These are phyloP conservation scores for Brachypodius melanocephalos DNA, from an alignment of 2,113 vertebrate species.

Conservation along the genomic window DNA sequence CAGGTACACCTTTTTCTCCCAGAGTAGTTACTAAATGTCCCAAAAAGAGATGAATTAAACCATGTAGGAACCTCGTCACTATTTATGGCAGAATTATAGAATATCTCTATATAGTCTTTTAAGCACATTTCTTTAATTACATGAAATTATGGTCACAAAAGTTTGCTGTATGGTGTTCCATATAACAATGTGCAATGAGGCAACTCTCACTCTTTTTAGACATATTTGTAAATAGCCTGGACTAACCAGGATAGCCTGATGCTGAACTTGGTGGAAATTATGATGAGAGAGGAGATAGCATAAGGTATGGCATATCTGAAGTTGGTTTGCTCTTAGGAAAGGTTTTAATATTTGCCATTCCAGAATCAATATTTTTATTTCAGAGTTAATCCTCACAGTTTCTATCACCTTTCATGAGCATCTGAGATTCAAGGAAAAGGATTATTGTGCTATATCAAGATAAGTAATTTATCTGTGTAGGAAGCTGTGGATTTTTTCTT, in stretches of 20 bases:
- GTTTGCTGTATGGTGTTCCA: not conserved
- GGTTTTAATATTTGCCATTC: not conserved
- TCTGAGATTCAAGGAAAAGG: not conserved
- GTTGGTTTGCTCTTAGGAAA: not conserved
- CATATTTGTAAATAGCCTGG: fast-evolving
- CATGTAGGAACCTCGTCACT: not conserved
- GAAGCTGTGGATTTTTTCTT: not conserved
- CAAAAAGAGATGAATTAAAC: not conserved
- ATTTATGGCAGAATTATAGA: not conserved
- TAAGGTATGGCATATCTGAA: not conserved
- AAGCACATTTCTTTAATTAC: not conserved
- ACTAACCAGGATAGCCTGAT: not conserved
- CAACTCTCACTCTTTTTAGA: not conserved
- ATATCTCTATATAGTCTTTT: not conserved
- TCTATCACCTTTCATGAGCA: not conserved
- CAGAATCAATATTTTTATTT: not conserved
- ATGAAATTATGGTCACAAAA: not conserved
- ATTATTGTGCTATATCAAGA: not conserved
- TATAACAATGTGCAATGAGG: not conserved
- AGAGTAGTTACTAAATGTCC: not conserved
- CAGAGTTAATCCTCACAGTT: not conserved
- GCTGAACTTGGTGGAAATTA: not conserved
- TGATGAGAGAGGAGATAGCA: not conserved
- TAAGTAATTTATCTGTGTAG: not conserved
- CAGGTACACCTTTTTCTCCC: not conserved